phyloP scores from a whole-genome alignment of 1,140 invertebrate species.

The Ctenoplectra terminalis region DNA sequence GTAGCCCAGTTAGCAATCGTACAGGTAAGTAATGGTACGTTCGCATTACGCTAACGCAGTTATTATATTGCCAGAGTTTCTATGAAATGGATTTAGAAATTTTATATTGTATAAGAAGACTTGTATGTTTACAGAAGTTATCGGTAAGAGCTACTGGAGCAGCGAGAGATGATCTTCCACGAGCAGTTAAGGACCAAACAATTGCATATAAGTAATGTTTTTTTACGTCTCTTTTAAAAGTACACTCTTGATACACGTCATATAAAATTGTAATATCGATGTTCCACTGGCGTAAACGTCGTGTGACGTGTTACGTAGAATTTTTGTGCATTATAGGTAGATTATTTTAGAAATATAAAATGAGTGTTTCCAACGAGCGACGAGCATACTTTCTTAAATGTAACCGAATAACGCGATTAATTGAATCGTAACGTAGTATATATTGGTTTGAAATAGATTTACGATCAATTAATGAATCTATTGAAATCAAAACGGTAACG shows the following conservation, averaged over 20 bases:
- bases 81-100: neutral
- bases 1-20: conserved; percentile 77
- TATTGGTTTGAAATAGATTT: neutral
- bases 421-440: neutral
- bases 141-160: conserved; percentile 81
- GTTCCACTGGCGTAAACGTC: conserved; percentile 4
- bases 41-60: conserved; percentile 33
- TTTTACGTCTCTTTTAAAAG: conserved; percentile 56
- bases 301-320: neutral
- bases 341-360: neutral
- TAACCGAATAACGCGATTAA: neutral
- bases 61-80: no score
- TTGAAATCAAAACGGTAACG: neutral
- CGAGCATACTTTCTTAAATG: neutral
- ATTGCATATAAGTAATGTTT: conserved; percentile 30
- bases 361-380: neutral
- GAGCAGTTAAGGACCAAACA: conserved; percentile 46
- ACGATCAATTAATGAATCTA: neutral
- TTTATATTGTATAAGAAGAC: conserved; percentile 20
- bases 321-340: conserved; percentile 18
- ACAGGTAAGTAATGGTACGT: conserved; percentile 72
- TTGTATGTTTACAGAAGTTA: conserved; percentile 73
- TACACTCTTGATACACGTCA: conserved; percentile 26
- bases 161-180: conserved; percentile 79
- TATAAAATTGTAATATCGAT: conserved; percentile 22